Evolutionary conservation across 2,888 invertebrate species (phyloP), one percentile per base, ranked within the genome.

Genomic region (Xiphydria camelus): DNA sequence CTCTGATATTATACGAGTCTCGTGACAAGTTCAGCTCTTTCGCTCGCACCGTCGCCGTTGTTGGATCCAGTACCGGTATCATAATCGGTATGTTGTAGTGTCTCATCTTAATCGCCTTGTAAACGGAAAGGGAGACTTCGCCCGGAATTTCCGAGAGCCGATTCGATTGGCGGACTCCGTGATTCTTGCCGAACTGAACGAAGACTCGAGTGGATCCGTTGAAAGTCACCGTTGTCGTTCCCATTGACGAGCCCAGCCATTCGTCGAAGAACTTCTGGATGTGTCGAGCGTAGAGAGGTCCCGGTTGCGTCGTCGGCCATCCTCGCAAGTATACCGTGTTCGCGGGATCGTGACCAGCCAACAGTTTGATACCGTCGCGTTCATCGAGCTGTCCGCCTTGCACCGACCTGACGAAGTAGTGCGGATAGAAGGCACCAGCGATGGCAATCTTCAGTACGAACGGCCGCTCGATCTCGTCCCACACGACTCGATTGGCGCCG

Each of bases 371-470:
- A 0, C 88, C 83, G 18, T 83, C 82, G 1, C 83, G 78, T 66
- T 91, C 89, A 49, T 85, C 81, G 0, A 79, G 75, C 41, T 81
- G 68, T 37, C 81, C 80, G 23, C 76, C 75, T 2, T 80, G 78
- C 21, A 70, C 66, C 5, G 76, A 65, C 21, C 83, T 80, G 14
- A 86, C 75, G 76, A 91, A 96, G 75, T 90, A 96, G 74, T 95
- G 87, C 0, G 97, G 97, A 77, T 94, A 97, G 75, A 94, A 94
- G 1, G 95, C 94, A 2, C 91, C 93, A 45, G 88, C 86, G 22
- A 91, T 77, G n/a, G 88, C 80, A 26, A 91, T 72, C 77, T 89
- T 89, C 0, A 89, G 70, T n/a, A 88, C 73, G 0, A 86, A 76
- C 0, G 82, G 77, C 39, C 80, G 81, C 57, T 87, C 83, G 1